Evolutionary conservation across 2,888 invertebrate species (phyloP).

Genomic region (Disparrhopalites patrizii): DNA sequence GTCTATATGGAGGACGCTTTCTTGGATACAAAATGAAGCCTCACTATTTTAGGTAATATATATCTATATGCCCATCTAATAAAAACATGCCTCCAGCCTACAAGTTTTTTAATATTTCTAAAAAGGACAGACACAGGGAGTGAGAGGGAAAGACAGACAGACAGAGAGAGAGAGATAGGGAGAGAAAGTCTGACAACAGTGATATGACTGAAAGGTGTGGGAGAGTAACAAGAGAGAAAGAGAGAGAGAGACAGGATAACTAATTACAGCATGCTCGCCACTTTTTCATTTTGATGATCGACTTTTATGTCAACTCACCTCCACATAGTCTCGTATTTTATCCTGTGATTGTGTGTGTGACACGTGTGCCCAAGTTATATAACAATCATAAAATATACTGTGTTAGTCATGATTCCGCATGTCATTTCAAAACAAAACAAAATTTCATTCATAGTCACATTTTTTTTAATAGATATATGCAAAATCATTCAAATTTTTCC

Average conservation of each 20-base stretch:
- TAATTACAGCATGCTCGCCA: constrained; percentile 10
- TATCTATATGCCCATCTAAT: too few relatives aligned
- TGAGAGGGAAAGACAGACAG: too few relatives aligned
- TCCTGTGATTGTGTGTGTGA: constrained; percentile 35
- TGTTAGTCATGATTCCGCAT: constrained; percentile 10
- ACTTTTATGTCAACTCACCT: constrained; percentile 38
- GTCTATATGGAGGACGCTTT: too few relatives aligned
- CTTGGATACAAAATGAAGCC: background rate
- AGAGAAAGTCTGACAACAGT: background rate
- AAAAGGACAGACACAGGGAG: background rate
- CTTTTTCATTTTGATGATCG: constrained; percentile 9
- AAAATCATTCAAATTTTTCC: too few relatives aligned
- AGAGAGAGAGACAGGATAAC: constrained; percentile 6
- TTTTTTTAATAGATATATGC: too few relatives aligned
- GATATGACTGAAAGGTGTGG: constrained; percentile 6
- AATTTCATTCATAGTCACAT: constrained; percentile 1
- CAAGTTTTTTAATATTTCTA: background rate
- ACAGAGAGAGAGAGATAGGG: background rate
- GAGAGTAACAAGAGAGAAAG: background rate
- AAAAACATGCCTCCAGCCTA: constrained; percentile 8
- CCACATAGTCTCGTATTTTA: constrained; percentile 47
- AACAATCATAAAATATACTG: constrained; percentile 23
- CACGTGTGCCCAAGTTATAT: constrained; percentile 30
- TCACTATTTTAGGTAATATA: too few relatives aligned
- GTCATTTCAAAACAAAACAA: background rate